Conservation (phyloP, 2,888 invertebrate species). For the Aproaerema taeniolella region DNA sequence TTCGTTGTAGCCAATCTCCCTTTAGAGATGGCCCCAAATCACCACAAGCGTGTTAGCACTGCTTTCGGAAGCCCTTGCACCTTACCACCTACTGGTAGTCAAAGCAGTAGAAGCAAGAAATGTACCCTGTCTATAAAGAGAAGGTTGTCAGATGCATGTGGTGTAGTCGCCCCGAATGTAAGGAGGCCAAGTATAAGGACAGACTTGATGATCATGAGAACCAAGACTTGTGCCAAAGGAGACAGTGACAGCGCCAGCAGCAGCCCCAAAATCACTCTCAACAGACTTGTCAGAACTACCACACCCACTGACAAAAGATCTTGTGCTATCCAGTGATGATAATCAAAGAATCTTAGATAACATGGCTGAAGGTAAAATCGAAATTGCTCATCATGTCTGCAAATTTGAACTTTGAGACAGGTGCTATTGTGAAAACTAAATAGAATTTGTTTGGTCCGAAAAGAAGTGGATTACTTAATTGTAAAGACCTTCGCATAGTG, state of each 20-base stretch:
- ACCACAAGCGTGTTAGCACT: slow-evolving; percentile 87
- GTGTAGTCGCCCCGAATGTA: slow-evolving; percentile 92
- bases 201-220: slow-evolving; percentile 92
- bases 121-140: slow-evolving; percentile 89
- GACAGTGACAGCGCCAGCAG: slow-evolving; percentile 80
- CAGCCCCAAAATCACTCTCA: slow-evolving; percentile 68
- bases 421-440: slow-evolving; percentile 23
- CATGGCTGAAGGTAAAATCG: no score
- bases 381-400: slow-evolving; percentile 14
- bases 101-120: slow-evolving; percentile 82
- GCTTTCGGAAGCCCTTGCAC: slow-evolving; percentile 88
- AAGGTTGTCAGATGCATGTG: slow-evolving; percentile 90
- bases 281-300: slow-evolving; percentile 62
- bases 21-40: slow-evolving; percentile 92
- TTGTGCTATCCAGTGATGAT: slow-evolving; percentile 73
- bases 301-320: slow-evolving; percentile 64
- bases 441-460: slow-evolving; percentile 17
- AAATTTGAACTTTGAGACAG: slow-evolving; percentile 21
- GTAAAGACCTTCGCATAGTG: slow-evolving; percentile 13
- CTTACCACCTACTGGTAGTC: slow-evolving; percentile 81
- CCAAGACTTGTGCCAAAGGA: slow-evolving; percentile 86
- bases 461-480: no score
- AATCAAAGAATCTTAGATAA: slow-evolving; percentile 22
- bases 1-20: slow-evolving; percentile 90
- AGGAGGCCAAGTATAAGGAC: slow-evolving; percentile 91